phyloP scores from a whole-genome alignment of 2,797 vertebrate genomes.

The Anguilla pacifica region DNA sequence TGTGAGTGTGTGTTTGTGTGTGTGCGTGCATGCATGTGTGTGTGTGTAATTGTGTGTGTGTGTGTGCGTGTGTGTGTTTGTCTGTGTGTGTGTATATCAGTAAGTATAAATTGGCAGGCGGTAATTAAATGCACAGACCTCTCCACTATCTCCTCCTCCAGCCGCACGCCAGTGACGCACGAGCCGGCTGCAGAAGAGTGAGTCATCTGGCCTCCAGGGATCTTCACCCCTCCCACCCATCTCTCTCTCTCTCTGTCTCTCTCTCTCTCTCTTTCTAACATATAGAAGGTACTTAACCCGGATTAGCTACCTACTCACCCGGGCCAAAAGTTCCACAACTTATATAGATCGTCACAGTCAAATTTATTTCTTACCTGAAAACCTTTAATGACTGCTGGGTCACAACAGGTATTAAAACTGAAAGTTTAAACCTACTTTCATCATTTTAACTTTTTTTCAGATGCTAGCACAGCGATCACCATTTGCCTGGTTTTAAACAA shows the following conservation, averaged over 20 bases:
- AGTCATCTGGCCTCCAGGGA: slow-evolving; percentile 59
- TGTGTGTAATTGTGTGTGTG: background rate
- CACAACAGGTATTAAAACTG: slow-evolving; percentile 20
- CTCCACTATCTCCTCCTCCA: slow-evolving; percentile 61
- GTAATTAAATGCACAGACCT: slow-evolving; percentile 60
- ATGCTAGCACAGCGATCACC: background rate
- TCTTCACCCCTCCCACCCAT: slow-evolving; percentile 50
- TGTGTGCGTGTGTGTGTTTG: slow-evolving; percentile 36
- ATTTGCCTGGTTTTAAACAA: background rate
- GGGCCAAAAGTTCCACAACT: background rate
- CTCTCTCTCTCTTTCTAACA: slow-evolving; percentile 24
- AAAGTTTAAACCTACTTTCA: slow-evolving; percentile 25
- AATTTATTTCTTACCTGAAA: slow-evolving; percentile 7
- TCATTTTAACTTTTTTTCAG: background rate
- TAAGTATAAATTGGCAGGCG: slow-evolving; percentile 55
- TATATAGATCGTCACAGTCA: slow-evolving; percentile 16
- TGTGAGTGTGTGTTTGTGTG: no score
- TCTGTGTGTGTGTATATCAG: slow-evolving; percentile 40
- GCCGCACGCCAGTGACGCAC: slow-evolving; percentile 60
- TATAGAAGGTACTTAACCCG: slow-evolving; percentile 14
- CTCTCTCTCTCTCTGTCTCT: slow-evolving; percentile 31
- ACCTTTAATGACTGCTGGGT: background rate
- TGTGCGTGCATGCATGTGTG: background rate
- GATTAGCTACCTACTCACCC: slow-evolving; percentile 27
- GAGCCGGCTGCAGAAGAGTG: slow-evolving; percentile 60